These are phyloP conservation scores for Xanthia icteritia DNA, from an alignment of 2,888 invertebrate species.

Conservation along the genomic window DNA sequence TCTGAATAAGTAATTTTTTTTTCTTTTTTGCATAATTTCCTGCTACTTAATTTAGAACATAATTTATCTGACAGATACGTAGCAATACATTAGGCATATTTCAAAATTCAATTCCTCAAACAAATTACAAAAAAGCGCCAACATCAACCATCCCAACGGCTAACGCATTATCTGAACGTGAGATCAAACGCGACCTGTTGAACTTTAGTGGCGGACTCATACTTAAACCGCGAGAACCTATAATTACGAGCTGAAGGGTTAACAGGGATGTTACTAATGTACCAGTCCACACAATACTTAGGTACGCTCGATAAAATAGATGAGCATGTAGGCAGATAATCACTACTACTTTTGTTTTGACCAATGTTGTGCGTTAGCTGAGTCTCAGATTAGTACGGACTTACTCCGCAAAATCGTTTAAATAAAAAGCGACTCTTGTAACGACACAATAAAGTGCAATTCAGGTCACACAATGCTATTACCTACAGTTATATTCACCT, in stretches of 20 bases:
- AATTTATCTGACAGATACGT: no score
- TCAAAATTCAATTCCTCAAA: not conserved
- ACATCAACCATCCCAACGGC: slow-evolving; percentile 11
- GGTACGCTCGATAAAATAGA: not conserved
- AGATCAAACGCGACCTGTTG: slow-evolving; percentile 57
- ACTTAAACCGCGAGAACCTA: slow-evolving; percentile 48
- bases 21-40: not conserved
- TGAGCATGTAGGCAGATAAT: not conserved
- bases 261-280: slow-evolving; percentile 43
- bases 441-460: no score
- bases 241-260: slow-evolving; percentile 54
- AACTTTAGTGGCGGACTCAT: slow-evolving; percentile 44
- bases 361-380: no score
- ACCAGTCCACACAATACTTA: slow-evolving; percentile 16
- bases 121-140: slow-evolving; percentile 23
- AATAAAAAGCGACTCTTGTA: no score
- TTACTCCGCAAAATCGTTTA: no score
- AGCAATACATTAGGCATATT: not conserved
- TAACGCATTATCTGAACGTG: slow-evolving; percentile 46
- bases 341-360: not conserved
- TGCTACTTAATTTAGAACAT: not conserved
- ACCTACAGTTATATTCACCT: no score
- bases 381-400: no score
- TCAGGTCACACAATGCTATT: no score
- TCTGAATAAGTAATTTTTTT: not conserved